Conservation (phyloP, 2,113 vertebrate species). For the Nestor notabilis region DNA sequence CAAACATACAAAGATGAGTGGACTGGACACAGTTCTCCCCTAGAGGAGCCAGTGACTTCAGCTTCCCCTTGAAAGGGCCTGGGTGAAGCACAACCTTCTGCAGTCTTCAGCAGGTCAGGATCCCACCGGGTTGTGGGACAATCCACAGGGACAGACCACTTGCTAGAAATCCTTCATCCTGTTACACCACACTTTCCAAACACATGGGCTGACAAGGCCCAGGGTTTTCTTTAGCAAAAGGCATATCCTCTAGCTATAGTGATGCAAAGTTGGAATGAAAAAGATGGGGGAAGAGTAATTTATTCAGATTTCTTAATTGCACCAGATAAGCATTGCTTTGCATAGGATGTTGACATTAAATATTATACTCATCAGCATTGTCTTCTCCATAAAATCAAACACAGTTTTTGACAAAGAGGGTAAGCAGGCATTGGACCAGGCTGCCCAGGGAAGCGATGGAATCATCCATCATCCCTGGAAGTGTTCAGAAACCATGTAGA, state of each 20-base stretch:
- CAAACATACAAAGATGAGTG: neutral
- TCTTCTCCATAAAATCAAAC: neutral
- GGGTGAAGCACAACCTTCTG: neutral
- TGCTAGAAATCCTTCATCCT: neutral
- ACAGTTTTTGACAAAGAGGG: fast-evolving
- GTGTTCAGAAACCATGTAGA: no score
- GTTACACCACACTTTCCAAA: fast-evolving
- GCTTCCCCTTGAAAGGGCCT: neutral
- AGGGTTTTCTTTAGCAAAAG: neutral
- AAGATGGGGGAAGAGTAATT: neutral
- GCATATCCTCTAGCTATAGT: neutral
- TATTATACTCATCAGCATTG: neutral
- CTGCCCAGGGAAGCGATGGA: no score
- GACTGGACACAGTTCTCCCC: neutral
- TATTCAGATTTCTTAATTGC: neutral
- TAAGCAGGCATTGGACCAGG: no score
- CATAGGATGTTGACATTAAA: neutral
- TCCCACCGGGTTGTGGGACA: fast-evolving
- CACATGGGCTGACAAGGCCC: fast-evolving
- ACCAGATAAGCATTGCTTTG: neutral
- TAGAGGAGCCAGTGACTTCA: neutral
- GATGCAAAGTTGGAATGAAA: neutral
- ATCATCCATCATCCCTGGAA: no score
- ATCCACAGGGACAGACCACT: neutral
- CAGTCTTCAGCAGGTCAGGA: neutral